phyloP scores from a whole-genome alignment of 2,113 vertebrate genomes.

The Epinephelus cyanopodus region DNA sequence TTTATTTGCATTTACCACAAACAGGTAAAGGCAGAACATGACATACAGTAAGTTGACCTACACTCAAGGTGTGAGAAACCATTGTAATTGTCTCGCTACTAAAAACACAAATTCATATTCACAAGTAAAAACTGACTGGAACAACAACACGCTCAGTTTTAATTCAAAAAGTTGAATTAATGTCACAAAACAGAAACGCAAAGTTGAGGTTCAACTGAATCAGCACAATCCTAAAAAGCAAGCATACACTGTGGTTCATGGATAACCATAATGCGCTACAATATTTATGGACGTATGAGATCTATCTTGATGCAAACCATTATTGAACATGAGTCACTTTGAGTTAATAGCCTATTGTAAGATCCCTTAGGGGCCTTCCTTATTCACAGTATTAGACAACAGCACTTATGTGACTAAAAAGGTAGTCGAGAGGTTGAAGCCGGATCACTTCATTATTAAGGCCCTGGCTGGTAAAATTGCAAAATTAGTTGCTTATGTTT shows the following conservation, averaged over 20 bases:
- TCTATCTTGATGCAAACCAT: neutral
- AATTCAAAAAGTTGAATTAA: slow-evolving; percentile 14
- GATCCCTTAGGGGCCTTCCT: slow-evolving; percentile 8
- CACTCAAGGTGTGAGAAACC: neutral
- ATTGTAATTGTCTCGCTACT: neutral
- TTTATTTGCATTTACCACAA: slow-evolving; percentile 40
- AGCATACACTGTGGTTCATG: slow-evolving; percentile 15
- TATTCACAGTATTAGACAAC: slow-evolving; percentile 55
- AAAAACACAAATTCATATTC: slow-evolving; percentile 8
- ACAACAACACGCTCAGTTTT: slow-evolving; percentile 9
- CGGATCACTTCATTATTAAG: slow-evolving; percentile 65
- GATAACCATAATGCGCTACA: neutral
- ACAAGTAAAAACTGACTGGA: slow-evolving; percentile 2
- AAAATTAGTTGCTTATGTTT: slow-evolving; percentile 34
- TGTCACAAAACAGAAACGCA: slow-evolving; percentile 4
- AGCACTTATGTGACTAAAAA: slow-evolving; percentile 56
- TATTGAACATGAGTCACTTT: slow-evolving; percentile 1
- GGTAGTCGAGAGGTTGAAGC: slow-evolving; percentile 43
- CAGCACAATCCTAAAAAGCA: slow-evolving; percentile 21
- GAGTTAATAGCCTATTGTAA: neutral
- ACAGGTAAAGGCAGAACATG: slow-evolving; percentile 18
- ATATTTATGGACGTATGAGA: neutral
- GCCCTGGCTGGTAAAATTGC: slow-evolving; percentile 49
- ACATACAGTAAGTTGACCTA: neutral
- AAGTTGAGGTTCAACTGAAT: slow-evolving; percentile 20